Evolutionary conservation across 2,888 invertebrate species (phyloP).

Genomic region (Gari tellinella): DNA sequence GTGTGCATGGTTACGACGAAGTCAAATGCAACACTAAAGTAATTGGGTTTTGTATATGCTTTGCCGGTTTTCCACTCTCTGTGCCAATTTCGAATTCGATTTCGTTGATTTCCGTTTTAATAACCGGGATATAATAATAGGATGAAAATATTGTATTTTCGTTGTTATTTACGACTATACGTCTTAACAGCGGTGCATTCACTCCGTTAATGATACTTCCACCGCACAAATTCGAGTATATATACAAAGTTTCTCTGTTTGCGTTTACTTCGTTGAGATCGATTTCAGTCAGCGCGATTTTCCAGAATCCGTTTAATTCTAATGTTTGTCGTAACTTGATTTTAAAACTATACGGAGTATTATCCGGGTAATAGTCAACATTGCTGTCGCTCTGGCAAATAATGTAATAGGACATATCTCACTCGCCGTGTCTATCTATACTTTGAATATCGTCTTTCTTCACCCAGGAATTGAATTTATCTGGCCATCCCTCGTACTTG

Average conservation of each 20-base stretch:
- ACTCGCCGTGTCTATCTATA: background rate
- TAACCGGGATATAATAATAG: constrained; percentile 20
- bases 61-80: too few species aligned
- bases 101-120: constrained; percentile 12
- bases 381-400: constrained; percentile 20
- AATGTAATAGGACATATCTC: constrained; percentile 25
- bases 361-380: constrained; percentile 15
- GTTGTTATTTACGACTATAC: constrained; percentile 7
- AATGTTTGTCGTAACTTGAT: constrained; percentile 9
- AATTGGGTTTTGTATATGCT: too few species aligned
- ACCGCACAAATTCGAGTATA: constrained; percentile 29
- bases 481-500: too few species aligned
- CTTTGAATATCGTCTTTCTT: constrained; percentile 1
- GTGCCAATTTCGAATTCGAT: constrained; percentile 34
- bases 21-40: too few species aligned
- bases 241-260: constrained; percentile 5
- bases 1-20: too few species aligned
- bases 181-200: constrained; percentile 15
- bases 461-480: constrained; percentile 30
- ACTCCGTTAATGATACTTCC: constrained; percentile 21
- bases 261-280: background rate
- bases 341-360: constrained; percentile 18
- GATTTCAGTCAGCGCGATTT: constrained; percentile 17
- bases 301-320: too few species aligned
- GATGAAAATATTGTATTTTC: background rate